Percentiles rank a stretch among this genome's conserved stretches.
Evolutionary conservation across 1,140 invertebrate species (phyloP).

Genomic region (Trialeurodes vaporariorum): DNA sequence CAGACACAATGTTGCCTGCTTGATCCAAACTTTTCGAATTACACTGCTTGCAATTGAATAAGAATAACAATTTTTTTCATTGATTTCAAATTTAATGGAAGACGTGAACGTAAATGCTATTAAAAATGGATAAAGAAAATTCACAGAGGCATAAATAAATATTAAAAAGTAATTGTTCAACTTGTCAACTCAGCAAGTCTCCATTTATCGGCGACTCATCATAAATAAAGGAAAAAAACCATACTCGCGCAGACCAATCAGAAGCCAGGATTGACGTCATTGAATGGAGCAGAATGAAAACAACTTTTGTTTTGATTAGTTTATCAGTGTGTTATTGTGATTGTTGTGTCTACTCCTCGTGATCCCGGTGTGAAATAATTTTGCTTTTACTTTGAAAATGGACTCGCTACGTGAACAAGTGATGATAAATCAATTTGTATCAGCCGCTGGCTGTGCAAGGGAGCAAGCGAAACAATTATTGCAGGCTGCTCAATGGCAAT

Average conservation of each 20-base stretch:
- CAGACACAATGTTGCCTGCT: too few species aligned
- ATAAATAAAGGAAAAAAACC: not conserved
- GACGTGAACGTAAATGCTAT: not conserved
- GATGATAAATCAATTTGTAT: slow-evolving; percentile 93
- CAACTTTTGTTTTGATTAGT: not conserved
- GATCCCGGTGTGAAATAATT: not conserved
- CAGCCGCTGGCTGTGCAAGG: slow-evolving; percentile 79
- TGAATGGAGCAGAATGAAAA: slow-evolving; percentile 1
- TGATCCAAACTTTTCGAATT: too few species aligned
- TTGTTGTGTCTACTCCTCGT: not conserved
- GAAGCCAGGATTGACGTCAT: not conserved
- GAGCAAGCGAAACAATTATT: slow-evolving; percentile 89
- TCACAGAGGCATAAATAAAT: not conserved
- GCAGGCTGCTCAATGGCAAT: slow-evolving; percentile 88
- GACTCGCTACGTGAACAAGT: slow-evolving; percentile 86
- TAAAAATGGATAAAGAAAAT: not conserved
- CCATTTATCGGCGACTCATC: not conserved
- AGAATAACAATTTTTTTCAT: too few species aligned
- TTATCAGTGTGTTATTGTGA: not conserved
- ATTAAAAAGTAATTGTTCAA: not conserved
- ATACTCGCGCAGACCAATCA: not conserved
- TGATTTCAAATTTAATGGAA: too few species aligned
- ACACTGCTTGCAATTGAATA: too few species aligned
- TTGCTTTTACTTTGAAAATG: slow-evolving; percentile 41
- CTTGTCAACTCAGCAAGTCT: not conserved